These are phyloP conservation scores for Zaprionus lineosus DNA, from an alignment of 2,888 invertebrate species.

Conservation along the genomic window DNA sequence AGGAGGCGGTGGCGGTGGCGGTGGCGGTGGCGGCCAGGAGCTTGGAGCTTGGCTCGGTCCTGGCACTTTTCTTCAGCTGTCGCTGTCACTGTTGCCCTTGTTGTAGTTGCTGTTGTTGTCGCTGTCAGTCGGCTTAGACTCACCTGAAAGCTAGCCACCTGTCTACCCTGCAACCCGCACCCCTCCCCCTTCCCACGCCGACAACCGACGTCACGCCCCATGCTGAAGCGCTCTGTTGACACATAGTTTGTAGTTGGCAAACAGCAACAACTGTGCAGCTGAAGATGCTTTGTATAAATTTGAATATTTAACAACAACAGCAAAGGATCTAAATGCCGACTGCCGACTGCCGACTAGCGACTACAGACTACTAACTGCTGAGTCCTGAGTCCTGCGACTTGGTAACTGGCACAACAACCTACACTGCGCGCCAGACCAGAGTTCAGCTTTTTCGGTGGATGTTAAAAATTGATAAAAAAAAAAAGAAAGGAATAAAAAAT, in stretches of 20 bases:
- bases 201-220: constrained; percentile 1
- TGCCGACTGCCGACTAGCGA: neutral
- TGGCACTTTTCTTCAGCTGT: constrained; percentile 55
- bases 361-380: neutral
- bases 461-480: too few species aligned
- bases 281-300: constrained; percentile 75
- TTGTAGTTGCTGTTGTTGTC: constrained; percentile 58
- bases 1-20: too few species aligned
- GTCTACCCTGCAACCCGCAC: neutral
- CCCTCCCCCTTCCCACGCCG: neutral
- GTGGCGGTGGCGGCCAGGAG: too few species aligned
- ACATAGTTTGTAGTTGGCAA: constrained; percentile 72
- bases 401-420: neutral
- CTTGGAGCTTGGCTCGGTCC: neutral
- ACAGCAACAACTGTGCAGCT: constrained; percentile 54
- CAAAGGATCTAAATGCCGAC: constrained; percentile 23
- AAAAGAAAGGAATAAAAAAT: too few species aligned
- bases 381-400: too few species aligned
- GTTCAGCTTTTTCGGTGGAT: too few species aligned
- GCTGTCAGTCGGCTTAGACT: constrained; percentile 46
- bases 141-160: constrained; percentile 29
- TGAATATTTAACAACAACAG: constrained; percentile 66
- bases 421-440: neutral
- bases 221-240: constrained; percentile 56
- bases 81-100: constrained; percentile 57